Evolutionary conservation across 2,797 vertebrate species (phyloP).

Genomic region (Sardinella longiceps): DNA sequence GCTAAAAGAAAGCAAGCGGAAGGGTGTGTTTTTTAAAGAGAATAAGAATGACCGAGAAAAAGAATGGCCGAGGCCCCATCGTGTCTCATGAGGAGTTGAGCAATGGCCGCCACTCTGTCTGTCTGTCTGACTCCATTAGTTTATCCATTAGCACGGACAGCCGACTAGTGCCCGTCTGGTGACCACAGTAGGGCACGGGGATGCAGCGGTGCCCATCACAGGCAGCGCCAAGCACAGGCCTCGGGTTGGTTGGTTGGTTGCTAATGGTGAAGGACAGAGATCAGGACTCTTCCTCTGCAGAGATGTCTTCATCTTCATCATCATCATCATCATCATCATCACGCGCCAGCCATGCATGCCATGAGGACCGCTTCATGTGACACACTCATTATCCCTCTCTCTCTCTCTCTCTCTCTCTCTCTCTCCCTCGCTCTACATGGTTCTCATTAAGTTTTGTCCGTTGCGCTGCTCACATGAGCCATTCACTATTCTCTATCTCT

Average conservation of each 20-base stretch:
- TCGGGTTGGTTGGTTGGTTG: neutral
- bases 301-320: neutral
- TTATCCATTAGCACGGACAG: neutral
- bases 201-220: neutral
- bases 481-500: too few species aligned
- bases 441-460: too few species aligned
- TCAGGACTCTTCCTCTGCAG: neutral
- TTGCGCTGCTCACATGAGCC: too few species aligned
- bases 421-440: neutral
- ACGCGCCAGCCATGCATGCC: neutral
- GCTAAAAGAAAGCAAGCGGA: too few species aligned
- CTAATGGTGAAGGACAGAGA: neutral
- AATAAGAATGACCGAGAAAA: neutral
- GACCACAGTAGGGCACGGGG: neutral
- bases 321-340: too few species aligned
- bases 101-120: neutral
- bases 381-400: conserved; percentile 36
- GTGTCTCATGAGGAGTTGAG: neutral
- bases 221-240: neutral
- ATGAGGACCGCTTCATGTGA: neutral
- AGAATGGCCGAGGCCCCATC: neutral
- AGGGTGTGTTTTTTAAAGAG: too few species aligned
- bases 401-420: neutral
- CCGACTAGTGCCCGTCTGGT: neutral
- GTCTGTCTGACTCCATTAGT: neutral